Base-by-base conservation (phyloP, 2,797 vertebrate species). In the Sus cebifrons region DNA sequence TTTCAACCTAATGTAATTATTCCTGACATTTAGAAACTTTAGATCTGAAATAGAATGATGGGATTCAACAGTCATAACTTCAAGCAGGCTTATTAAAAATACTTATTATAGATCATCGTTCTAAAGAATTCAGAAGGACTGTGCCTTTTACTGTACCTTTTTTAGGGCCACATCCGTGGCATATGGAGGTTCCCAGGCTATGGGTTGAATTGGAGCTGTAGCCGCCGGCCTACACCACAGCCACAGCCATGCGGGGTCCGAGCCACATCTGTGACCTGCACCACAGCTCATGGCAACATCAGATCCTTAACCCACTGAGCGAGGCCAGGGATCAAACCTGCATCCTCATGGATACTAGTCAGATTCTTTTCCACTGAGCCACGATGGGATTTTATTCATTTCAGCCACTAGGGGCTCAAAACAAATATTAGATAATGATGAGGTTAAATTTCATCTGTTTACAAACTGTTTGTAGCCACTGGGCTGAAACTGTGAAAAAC, bases 1-100 rank as follows among this genome's bases (percentile, higher is more conserved):
- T 93, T 90, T 88, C 82, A 92, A n/a, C 18, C 23, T 40, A 32
- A 56, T 75, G 18, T 60, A 79, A 83, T 65, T 60, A 90, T 56
- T 54, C 85, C 29, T 85, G 68, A 27, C 23, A 52, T 68, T 78
- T 65, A 94, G 90, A 89, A 92, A 44, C 29, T 14, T 77, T 5
- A 64, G 20, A 44, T 64, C 40, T 71, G n/a, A 54, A 83, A 44
- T 58, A 17, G 62, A 78, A 77, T 62, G 27, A 7, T 4, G 2
- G 62, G 73, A 71, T 18, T 86, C 56, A 23, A 4, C 10, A 27
- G 32, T 68, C 23, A 10, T 21, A 25, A 58, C 17, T 44, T 71
- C 36, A 23, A 44, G 20, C 70, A 62, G 36, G 15, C 20, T 52
- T 11, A 1, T 44, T 94, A 17, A 54, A 86, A 64, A 29, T 23